Conservation (phyloP, 64 coral and sea anemone species). For the Porites lutea region DNA sequence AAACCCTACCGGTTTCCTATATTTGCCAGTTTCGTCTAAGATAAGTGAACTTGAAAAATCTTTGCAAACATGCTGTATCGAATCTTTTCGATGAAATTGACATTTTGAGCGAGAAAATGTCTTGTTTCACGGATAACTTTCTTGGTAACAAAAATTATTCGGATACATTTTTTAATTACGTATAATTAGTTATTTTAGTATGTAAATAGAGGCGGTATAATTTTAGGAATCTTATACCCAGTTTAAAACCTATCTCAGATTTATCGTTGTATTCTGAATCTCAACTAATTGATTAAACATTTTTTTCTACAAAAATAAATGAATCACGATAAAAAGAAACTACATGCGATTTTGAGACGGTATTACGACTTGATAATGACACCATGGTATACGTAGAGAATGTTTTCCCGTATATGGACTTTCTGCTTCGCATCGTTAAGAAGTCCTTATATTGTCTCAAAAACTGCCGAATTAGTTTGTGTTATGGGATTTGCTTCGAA, state of each 20-base stretch:
- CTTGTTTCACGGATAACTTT: no score
- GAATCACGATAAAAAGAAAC: background rate
- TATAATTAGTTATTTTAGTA: slow-evolving; percentile 38
- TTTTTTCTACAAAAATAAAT: no score
- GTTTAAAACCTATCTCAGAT: slow-evolving; percentile 30
- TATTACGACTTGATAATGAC: slow-evolving; percentile 26
- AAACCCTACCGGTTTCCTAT: background rate
- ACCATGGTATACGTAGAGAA: slow-evolving; percentile 34
- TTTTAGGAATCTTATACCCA: slow-evolving; percentile 7
- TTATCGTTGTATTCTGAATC: slow-evolving; percentile 32
- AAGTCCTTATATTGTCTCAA: background rate
- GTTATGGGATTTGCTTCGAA: background rate
- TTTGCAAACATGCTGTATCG: slow-evolving; percentile 1
- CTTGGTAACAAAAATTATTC: no score
- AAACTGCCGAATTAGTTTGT: background rate
- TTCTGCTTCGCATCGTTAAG: background rate
- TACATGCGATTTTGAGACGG: slow-evolving; percentile 17
- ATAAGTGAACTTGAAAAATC: background rate
- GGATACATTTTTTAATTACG: slow-evolving; percentile 37
- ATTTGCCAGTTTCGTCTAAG: no score
- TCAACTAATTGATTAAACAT: background rate
- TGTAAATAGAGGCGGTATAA: slow-evolving; percentile 25
- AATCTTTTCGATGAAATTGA: slow-evolving; percentile 12
- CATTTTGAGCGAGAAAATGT: slow-evolving; percentile 24
- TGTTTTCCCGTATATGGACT: slow-evolving; percentile 15